phyloP scores from a whole-genome alignment of 2,113 vertebrate species.

The Mustela lutreola region DNA sequence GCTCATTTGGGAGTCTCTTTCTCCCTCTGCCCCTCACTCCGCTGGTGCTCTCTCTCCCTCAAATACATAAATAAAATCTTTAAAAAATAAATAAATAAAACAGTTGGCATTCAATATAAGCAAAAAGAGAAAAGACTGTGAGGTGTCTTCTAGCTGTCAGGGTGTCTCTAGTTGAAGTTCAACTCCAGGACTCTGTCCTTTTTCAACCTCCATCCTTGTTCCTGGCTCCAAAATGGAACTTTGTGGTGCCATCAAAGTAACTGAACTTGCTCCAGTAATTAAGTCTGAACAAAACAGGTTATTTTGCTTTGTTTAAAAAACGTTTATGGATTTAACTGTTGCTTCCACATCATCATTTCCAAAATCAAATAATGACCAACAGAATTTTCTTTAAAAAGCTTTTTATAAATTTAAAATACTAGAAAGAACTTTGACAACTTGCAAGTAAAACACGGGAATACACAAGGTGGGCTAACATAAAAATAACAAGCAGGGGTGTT shows the following conservation, averaged over 20 bases:
- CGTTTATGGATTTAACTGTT: neutral
- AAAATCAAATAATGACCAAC: neutral
- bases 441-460: neutral
- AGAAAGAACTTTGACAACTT: neutral
- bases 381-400: neutral
- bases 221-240: neutral
- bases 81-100: neutral
- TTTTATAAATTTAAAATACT: neutral
- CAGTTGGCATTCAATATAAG: neutral
- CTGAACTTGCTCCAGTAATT: neutral
- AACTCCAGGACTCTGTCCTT: neutral
- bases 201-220: neutral
- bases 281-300: constrained; percentile 30
- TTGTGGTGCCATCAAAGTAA: neutral
- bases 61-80: neutral
- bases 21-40: neutral
- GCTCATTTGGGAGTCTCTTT: neutral
- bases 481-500: neutral
- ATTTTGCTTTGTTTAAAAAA: neutral
- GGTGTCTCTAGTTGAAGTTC: neutral
- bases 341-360: neutral
- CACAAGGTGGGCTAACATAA: neutral
- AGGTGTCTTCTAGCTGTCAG: neutral
- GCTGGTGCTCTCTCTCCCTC: neutral
- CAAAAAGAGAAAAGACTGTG: neutral